Base-by-base conservation (phyloP, 2,888 invertebrate genomes). In the Bugulina stolonifera region DNA sequence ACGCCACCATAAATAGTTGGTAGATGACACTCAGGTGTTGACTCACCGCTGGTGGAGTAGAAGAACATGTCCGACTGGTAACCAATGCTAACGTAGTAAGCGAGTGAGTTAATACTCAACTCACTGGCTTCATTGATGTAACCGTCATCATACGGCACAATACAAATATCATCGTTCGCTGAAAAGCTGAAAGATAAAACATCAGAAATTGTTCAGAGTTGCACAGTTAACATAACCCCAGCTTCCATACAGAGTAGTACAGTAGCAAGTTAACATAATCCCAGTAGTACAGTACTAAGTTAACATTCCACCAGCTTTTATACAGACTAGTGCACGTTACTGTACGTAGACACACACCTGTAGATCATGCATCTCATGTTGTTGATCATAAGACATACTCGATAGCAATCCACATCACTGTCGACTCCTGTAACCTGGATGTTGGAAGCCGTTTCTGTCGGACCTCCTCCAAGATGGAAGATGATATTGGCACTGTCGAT, bases 261-360 rank as follows among this genome's bases (percentile, higher is more conserved):
- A n/a, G n/a, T n/a, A n/a, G n/a, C n/a, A n/a, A n/a, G n/a, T n/a
- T n/a, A n/a, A n/a, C n/a, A n/a, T n/a, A n/a, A n/a, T n/a, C n/a
- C n/a, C n/a, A n/a, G n/a, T n/a, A n/a, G n/a, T n/a, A n/a, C n/a
- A n/a, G n/a, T n/a, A n/a, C n/a, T n/a, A n/a, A n/a, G n/a, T n/a
- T n/a, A n/a, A n/a, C n/a, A n/a, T n/a, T n/a, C n/a, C n/a, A n/a
- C n/a, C n/a, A n/a, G n/a, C n/a, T n/a, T n/a, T n/a, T n/a, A n/a
- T n/a, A n/a, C n/a, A n/a, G n/a, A n/a, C n/a, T n/a, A n/a, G n/a
- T n/a, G n/a, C n/a, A n/a, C n/a, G n/a, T n/a, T n/a, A n/a, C n/a
- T n/a, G n/a, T n/a, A n/a, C n/a, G n/a, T n/a, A n/a, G n/a, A 5
- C 3, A 55, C 55, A n/a, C 64, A 64, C 64, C 64, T 64, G 64